phyloP scores from a whole-genome alignment of 2,888 invertebrate species.

The Chromoteleia sp. region DNA sequence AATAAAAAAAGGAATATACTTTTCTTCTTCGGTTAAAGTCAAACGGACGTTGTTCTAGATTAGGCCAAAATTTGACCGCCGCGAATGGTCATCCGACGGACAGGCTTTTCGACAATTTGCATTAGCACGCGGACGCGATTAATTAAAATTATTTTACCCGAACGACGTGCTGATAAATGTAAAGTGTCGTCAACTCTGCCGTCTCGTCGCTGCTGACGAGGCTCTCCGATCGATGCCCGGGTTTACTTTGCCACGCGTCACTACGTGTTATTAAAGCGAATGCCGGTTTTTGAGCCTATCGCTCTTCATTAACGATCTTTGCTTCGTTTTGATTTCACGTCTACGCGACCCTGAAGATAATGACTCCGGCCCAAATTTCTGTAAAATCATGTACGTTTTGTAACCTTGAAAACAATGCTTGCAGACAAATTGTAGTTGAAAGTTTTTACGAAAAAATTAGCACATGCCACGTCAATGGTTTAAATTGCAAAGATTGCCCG shows the following conservation, averaged over 20 bases:
- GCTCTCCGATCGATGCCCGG: conserved; percentile 70
- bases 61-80: background rate
- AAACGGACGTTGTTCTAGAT: background rate
- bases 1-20: no score
- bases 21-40: no score
- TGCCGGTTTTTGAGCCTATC: conserved; percentile 13
- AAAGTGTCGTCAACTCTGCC: conserved; percentile 72
- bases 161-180: conserved; percentile 51
- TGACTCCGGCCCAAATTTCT: background rate
- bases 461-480: no score
- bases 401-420: background rate
- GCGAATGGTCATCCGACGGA: background rate
- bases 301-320: conserved; percentile 26
- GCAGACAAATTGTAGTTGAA: background rate
- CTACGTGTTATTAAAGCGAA: conserved; percentile 45
- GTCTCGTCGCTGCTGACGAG: conserved; percentile 67
- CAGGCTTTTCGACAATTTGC: background rate
- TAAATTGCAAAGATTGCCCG: no score
- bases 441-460: background rate
- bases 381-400: background rate
- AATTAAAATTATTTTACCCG: conserved; percentile 76
- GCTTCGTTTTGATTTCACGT: conserved; percentile 13
- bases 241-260: conserved; percentile 72
- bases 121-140: conserved; percentile 68
- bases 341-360: conserved; percentile 14